Percentiles rank a stretch among this genome's conserved stretches.
Evolutionary conservation across 1,140 invertebrate genomes (phyloP).

Genomic region (Heliconius eleuchia): DNA sequence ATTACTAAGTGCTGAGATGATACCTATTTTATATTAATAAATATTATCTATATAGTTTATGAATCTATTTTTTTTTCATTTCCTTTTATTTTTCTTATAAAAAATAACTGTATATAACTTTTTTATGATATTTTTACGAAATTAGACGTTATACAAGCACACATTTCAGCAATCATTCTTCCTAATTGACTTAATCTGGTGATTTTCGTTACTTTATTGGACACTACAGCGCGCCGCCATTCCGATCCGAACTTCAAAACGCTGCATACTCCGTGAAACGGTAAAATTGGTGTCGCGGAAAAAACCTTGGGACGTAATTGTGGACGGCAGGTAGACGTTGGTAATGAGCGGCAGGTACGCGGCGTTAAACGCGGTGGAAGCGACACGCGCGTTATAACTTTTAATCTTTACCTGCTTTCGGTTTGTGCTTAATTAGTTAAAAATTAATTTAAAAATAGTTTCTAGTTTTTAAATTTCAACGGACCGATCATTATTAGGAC

Average conservation of each 20-base stretch:
- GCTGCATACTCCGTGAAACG: conserved; percentile 42
- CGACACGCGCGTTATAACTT: not conserved
- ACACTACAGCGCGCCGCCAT: not conserved
- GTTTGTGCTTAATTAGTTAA: not conserved
- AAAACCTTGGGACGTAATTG: conserved; percentile 51
- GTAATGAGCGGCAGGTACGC: conserved; percentile 42
- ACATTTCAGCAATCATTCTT: not conserved
- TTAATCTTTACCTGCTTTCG: conserved; percentile 9
- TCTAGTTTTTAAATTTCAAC: not conserved
- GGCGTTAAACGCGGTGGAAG: conserved; percentile 28
- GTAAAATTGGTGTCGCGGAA: conserved; percentile 52
- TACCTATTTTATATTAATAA: too few species aligned
- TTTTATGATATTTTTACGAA: not conserved
- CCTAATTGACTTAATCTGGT: conserved; percentile 9
- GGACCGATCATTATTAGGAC: not conserved
- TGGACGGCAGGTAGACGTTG: conserved; percentile 45
- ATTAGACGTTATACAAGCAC: not conserved
- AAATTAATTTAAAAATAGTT: too few species aligned
- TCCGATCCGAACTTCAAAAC: conserved; percentile 20
- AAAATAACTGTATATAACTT: too few species aligned
- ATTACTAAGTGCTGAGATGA: too few species aligned
- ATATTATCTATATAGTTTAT: too few species aligned
- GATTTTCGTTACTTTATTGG: not conserved
- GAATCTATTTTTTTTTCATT: too few species aligned
- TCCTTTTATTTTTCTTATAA: too few species aligned